Evolutionary conservation across 1,140 invertebrate species (phyloP).

Genomic region (Sminthurides bifidus): DNA sequence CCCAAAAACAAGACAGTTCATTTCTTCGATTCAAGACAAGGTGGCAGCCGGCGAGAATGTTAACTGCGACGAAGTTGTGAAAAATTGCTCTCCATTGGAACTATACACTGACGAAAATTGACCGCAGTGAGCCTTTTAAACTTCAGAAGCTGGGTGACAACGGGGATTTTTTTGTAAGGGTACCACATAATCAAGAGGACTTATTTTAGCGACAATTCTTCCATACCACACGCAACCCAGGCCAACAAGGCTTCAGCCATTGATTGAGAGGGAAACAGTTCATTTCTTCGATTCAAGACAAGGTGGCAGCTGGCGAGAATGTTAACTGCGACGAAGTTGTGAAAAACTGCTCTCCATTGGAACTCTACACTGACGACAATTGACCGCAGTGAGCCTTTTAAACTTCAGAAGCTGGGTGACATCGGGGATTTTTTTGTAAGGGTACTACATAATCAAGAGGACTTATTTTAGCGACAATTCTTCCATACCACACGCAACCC

Average conservation of each 20-base stretch:
- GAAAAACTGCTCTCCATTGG: slow-evolving; percentile 12
- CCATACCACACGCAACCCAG: background rate
- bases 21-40: slow-evolving; percentile 19
- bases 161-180: background rate
- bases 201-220: background rate
- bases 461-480: background rate
- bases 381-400: background rate
- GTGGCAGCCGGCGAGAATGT: slow-evolving; percentile 27
- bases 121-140: background rate
- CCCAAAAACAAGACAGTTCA: slow-evolving; percentile 13
- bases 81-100: slow-evolving; percentile 11
- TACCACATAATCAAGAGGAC: background rate
- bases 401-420: background rate
- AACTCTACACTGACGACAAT: background rate
- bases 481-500: background rate
- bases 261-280: slow-evolving; percentile 22
- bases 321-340: slow-evolving; percentile 28
- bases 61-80: slow-evolving; percentile 25
- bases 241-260: background rate
- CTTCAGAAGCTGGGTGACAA: background rate
- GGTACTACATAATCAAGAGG: background rate
- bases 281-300: slow-evolving; percentile 17
- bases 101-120: background rate
- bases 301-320: slow-evolving; percentile 25
- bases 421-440: background rate